Evolutionary conservation across 2,113 vertebrate species (phyloP).

Genomic region (Psilopsiagon aymara): DNA sequence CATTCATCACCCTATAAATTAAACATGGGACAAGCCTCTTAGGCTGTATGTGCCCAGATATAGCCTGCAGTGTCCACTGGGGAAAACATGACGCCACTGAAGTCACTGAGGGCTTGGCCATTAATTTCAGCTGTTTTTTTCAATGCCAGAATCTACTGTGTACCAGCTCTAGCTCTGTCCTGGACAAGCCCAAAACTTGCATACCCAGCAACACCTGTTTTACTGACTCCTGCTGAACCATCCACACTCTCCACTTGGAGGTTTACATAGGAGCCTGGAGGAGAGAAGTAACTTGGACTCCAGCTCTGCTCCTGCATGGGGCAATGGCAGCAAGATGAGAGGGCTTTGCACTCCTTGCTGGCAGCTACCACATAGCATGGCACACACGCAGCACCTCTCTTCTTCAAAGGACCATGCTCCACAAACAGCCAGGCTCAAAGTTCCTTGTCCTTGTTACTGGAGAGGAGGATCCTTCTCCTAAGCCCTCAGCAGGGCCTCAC

Average conservation of each 20-base stretch:
- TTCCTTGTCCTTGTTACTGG: background rate
- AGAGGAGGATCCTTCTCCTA: background rate
- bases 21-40: constrained; percentile 45
- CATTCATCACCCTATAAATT: constrained; percentile 64
- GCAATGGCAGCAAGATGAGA: background rate
- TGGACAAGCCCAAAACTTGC: background rate
- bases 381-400: background rate
- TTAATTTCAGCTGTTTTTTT: background rate
- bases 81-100: background rate
- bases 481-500: background rate
- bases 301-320: background rate
- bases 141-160: background rate
- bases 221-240: background rate
- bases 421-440: background rate
- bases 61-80: background rate
- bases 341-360: background rate
- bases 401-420: background rate
- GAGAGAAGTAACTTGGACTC: background rate
- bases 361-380: background rate
- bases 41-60: constrained; percentile 12
- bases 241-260: background rate
- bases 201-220: background rate
- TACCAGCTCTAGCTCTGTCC: background rate
- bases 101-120: background rate
- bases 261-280: background rate